Percentiles rank a stretch among this genome's conserved stretches.
Evolutionary conservation across 2,888 invertebrate genomes (phyloP).

Genomic region (Metalampra italica): DNA sequence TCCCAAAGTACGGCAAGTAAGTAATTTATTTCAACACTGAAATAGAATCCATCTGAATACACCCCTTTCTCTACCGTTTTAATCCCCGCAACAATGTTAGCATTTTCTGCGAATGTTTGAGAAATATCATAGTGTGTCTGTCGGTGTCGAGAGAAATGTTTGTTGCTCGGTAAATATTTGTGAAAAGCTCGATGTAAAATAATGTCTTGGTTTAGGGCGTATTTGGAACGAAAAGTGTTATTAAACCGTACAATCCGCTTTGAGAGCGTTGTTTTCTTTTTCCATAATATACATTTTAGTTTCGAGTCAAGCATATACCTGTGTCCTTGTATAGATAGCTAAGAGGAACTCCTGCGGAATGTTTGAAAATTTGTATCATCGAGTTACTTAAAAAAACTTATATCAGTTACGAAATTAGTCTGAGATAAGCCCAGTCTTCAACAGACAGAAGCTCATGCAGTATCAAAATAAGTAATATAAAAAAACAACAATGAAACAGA

Average conservation of each 20-base stretch:
- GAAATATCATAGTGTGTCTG: constrained; percentile 51
- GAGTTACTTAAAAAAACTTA: too few relatives aligned
- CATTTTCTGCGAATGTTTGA: constrained; percentile 35
- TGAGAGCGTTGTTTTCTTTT: too few relatives aligned
- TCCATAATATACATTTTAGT: too few relatives aligned
- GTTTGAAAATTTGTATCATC: too few relatives aligned
- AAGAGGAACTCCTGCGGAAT: too few relatives aligned
- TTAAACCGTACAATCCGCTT: background rate
- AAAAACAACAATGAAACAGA: too few relatives aligned
- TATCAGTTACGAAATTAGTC: too few relatives aligned
- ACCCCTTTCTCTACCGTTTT: constrained; percentile 9
- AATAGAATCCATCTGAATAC: constrained; percentile 9
- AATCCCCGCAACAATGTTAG: constrained; percentile 41
- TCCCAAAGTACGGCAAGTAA: constrained; percentile 9
- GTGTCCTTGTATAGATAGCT: too few relatives aligned
- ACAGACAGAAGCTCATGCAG: too few relatives aligned
- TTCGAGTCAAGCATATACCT: too few relatives aligned
- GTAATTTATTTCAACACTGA: constrained; percentile 11
- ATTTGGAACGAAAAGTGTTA: background rate
- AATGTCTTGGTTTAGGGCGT: background rate
- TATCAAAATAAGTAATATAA: too few relatives aligned
- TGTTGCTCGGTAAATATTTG: background rate
- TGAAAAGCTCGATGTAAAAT: background rate
- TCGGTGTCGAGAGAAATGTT: constrained; percentile 13
- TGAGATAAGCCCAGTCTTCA: too few relatives aligned